Evolutionary conservation across 1,140 invertebrate genomes (phyloP).

Genomic region (Galleria mellonella): DNA sequence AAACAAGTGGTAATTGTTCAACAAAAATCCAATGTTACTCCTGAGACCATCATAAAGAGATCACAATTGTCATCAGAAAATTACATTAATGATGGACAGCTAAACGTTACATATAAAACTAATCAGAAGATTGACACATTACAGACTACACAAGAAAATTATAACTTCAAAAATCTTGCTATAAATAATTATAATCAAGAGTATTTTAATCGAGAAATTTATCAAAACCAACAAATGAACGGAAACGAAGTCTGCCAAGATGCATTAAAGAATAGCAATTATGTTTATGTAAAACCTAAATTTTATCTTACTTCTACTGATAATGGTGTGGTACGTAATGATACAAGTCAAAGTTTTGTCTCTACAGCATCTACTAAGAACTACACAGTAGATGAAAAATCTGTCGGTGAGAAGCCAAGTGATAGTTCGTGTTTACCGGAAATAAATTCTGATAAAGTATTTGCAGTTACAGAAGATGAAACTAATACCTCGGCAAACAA

Average conservation of each 20-base stretch:
- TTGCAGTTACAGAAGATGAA: conserved; percentile 4
- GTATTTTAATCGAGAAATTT: conserved; percentile 21
- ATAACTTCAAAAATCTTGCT: conserved; percentile 39
- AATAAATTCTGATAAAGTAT: background rate
- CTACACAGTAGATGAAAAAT: background rate
- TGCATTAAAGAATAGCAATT: conserved; percentile 18
- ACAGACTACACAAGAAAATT: conserved; percentile 28
- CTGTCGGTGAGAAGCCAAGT: background rate
- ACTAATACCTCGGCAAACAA: background rate
- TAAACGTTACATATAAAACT: conserved; percentile 20
- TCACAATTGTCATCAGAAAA: conserved; percentile 8
- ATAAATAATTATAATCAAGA: conserved; percentile 32
- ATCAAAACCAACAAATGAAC: conserved; percentile 16
- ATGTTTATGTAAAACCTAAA: conserved; percentile 22
- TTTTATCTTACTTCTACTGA: conserved; percentile 19
- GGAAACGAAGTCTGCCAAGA: conserved; percentile 19
- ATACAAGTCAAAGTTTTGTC: too few species aligned
- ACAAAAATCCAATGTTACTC: conserved; percentile 16
- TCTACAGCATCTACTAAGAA: background rate
- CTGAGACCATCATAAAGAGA: conserved; percentile 1
- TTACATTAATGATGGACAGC: conserved; percentile 24
- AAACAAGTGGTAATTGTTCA: conserved; percentile 52
- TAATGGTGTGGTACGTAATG: conserved; percentile 1
- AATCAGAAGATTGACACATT: conserved; percentile 5
- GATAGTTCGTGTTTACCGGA: background rate